These are phyloP conservation scores for Paratrypauchen microcephalus DNA, from an alignment of 2,797 vertebrate species.

Conservation along the genomic window DNA sequence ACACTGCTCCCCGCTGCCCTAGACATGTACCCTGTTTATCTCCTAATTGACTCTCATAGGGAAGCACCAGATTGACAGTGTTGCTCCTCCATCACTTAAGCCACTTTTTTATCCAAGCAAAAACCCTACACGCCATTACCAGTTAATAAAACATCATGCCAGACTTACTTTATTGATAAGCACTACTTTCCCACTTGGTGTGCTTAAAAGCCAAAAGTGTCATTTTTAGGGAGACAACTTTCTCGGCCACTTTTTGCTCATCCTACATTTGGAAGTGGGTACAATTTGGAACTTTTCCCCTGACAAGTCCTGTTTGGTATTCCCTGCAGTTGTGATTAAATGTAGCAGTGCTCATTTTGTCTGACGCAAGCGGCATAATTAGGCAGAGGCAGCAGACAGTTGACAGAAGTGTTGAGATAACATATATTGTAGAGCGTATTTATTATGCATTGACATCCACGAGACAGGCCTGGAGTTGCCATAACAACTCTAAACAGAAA, in stretches of 20 bases:
- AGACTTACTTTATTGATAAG: slow-evolving; percentile 73
- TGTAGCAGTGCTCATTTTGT: slow-evolving; percentile 49
- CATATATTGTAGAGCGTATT: slow-evolving; percentile 59
- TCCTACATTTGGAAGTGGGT: slow-evolving; percentile 32
- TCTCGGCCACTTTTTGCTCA: slow-evolving; percentile 46
- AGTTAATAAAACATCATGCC: slow-evolving; percentile 78
- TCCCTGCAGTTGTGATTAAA: slow-evolving; percentile 47
- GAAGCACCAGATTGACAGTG: slow-evolving; percentile 76
- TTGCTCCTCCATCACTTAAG: slow-evolving; percentile 75
- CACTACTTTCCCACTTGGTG: slow-evolving; percentile 39
- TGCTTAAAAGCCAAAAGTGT: slow-evolving; percentile 49
- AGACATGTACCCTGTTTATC: slow-evolving; percentile 83
- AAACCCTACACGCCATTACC: slow-evolving; percentile 58
- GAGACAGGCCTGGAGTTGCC: slow-evolving; percentile 61
- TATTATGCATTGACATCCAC: slow-evolving; percentile 60
- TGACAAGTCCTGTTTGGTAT: slow-evolving; percentile 41
- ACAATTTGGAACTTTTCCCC: slow-evolving; percentile 40
- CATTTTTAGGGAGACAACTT: slow-evolving; percentile 54
- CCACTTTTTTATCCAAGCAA: slow-evolving; percentile 70
- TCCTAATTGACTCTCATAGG: slow-evolving; percentile 88
- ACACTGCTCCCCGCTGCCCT: slow-evolving; percentile 72
- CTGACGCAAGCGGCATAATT: slow-evolving; percentile 61
- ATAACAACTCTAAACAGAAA: slow-evolving; percentile 65
- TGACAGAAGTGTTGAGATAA: slow-evolving; percentile 66
- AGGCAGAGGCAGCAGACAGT: slow-evolving; percentile 45